Base-by-base conservation (phyloP, 2,888 invertebrate genomes). In the Lasioglossum oenotherae region DNA sequence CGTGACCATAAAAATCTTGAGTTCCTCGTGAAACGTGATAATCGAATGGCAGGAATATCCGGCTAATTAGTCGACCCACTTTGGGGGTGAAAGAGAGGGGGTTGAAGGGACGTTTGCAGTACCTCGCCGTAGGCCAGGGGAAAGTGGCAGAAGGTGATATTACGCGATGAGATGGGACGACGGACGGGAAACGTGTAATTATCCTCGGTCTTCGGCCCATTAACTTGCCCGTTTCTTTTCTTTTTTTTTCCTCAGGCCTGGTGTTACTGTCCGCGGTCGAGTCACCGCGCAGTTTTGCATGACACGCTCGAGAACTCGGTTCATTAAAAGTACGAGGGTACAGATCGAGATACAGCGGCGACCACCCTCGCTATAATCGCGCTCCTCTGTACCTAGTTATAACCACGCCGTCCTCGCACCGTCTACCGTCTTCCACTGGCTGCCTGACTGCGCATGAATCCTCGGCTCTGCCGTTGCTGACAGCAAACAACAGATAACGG, bases 41-140 rank as follows among this genome's bases (percentile, higher is more conserved):
- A 64, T 64, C 53, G 74, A 77, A 85, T 57, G 73, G 44, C 71
- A 71, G 76, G 82, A 60, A 27, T 78, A 46, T 81, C 74, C 77
- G 27, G 38, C 82, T 85, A 87, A 87, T 87, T 87, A 82, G 86
- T 64, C 80, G 85, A 80, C 76, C 82, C 82, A 82, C 72, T 87
- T 81, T 53, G 57, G 69, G 53, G 35, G 5, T 5, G 75, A 27
- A 76, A 74, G 85, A 67, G 46, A 60, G 53, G 80, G 78, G 80
- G 78, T 80, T 78, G 74, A 77, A 81, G 80, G 67, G 27, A 75
- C 72, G 78, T 74, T 86, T 84, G 75, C 69, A 78, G 49, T 46
- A 75, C 44, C 74, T 78, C 72, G 64, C 44, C 74, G 60, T 27
- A 46, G 78, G 75, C 10, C 35, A 38, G 41, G 35, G n/a, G 60